Evolutionary conservation across 2,888 invertebrate species (phyloP).

Genomic region (Trachelus tabidus): DNA sequence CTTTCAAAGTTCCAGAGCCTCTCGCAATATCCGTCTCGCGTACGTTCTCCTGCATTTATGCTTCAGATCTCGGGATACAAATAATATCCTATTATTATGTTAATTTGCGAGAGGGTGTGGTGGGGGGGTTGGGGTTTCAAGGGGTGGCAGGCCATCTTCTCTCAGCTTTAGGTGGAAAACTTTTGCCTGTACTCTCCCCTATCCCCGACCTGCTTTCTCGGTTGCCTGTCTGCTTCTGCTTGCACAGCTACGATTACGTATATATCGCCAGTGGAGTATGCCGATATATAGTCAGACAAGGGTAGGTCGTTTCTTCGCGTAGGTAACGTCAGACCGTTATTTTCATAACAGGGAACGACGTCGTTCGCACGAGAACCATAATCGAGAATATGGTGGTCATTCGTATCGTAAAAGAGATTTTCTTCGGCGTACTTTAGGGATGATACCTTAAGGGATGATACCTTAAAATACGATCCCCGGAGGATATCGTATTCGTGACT

Average conservation of each 20-base stretch:
- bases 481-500: not conserved
- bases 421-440: not conserved
- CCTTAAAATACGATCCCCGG: not conserved
- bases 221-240: not conserved
- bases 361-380: slow-evolving; percentile 34
- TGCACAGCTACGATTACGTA: not conserved
- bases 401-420: slow-evolving; percentile 41
- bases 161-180: not conserved
- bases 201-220: not conserved
- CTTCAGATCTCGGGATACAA: slow-evolving; percentile 31
- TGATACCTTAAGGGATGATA: no score
- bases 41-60: slow-evolving; percentile 27
- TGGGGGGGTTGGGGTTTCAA: not conserved
- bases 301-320: slow-evolving; percentile 21
- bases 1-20: slow-evolving; percentile 27
- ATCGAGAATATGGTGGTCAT: slow-evolving; percentile 33
- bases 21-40: slow-evolving; percentile 24
- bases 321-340: slow-evolving; percentile 29
- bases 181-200: not conserved
- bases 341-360: slow-evolving; percentile 42
- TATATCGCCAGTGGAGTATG: not conserved
- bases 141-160: not conserved
- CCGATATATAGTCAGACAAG: not conserved
- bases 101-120: slow-evolving; percentile 18
- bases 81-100: slow-evolving; percentile 47